A percentile compares a stretch with the other conserved stretches of the same genome.
Conservation (phyloP, 2,113 vertebrate species). For the Cranoglanis bouderius region DNA sequence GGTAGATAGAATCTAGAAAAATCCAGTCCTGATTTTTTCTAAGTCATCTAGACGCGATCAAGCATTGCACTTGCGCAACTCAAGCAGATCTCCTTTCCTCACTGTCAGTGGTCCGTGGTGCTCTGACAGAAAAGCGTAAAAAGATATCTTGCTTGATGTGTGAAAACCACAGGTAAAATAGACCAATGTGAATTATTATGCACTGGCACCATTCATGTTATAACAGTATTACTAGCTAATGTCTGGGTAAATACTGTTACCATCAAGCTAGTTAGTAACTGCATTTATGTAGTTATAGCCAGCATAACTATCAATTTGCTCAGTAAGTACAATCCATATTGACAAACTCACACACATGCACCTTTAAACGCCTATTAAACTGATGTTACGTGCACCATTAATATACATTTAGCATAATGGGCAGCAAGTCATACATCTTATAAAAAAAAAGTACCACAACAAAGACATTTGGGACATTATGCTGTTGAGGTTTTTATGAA, state of each 20-base stretch:
- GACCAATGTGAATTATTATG: neutral
- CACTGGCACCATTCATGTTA: neutral
- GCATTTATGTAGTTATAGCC: neutral
- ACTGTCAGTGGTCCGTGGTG: neutral
- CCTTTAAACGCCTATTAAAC: neutral
- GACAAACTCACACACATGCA: neutral
- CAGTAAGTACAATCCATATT: neutral
- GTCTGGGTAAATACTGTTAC: neutral
- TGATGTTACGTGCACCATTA: neutral
- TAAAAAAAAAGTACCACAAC: neutral
- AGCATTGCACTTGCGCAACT: neutral
- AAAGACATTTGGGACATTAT: neutral
- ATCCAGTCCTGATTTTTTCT: conserved; percentile 5
- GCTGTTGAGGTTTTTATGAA: neutral
- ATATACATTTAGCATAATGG: neutral
- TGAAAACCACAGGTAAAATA: neutral
- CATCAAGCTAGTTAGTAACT: neutral
- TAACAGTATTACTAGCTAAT: neutral
- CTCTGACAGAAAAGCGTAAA: neutral
- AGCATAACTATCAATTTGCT: neutral
- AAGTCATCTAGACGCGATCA: neutral
- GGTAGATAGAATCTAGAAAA: neutral
- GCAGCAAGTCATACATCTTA: neutral
- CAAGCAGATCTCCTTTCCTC: conserved; percentile 8
- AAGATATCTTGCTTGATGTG: neutral